Evolutionary conservation across 1,140 invertebrate genomes (phyloP), one percentile per base, ranked within the genome.

Genomic region (Tachypleus tridentatus): DNA sequence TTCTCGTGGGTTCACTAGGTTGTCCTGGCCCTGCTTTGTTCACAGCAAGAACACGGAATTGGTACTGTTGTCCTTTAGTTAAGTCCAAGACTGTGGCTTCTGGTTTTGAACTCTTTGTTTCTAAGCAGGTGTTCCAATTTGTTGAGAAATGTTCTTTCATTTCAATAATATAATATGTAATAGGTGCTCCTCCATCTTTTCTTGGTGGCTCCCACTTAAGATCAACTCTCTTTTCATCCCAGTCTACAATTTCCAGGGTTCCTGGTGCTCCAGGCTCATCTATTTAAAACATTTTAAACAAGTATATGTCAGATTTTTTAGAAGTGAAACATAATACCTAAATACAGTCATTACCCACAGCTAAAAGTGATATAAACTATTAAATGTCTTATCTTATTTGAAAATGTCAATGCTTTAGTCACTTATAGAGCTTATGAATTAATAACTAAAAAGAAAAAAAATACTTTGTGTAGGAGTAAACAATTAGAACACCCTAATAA

Each of bases 101-200:
- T 64, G 85, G 85, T 68, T 85, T 82, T 5, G 89, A 82, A 9
- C 85, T 86, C 80, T 87, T 73, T 29, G 73, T 77, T 64, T 75
- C 77, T n/a, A 67, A 58, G 58, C 91, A 86, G 79, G 93, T 89
- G 73, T 91, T 88, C 93, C 93, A 97, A 50, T 84, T 80, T 7
- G 85, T 84, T 4, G 87, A 87, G 68, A 88, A 89, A 76, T 94
- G 94, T 72, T 96, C 92, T 76, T 93, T 96, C 81, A 94, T 96
- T 78, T 99, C 95, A 74, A 99, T 90, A 61, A 98, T 82, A 73
- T 99, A 99, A 58, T 91, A 89, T 53, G 86, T 89, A 72, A 99
- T 97, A 53, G 95, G 91, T n/a, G 92, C 93, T 58, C 96, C 95
- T 48, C 94, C 94, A 71, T 86, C 89, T 71, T 82, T 82, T 71